A percentile compares a stretch with the other conserved stretches of the same genome.
Evolutionary conservation across 2,888 invertebrate species (phyloP).

Genomic region (Agriopis aurantiaria): DNA sequence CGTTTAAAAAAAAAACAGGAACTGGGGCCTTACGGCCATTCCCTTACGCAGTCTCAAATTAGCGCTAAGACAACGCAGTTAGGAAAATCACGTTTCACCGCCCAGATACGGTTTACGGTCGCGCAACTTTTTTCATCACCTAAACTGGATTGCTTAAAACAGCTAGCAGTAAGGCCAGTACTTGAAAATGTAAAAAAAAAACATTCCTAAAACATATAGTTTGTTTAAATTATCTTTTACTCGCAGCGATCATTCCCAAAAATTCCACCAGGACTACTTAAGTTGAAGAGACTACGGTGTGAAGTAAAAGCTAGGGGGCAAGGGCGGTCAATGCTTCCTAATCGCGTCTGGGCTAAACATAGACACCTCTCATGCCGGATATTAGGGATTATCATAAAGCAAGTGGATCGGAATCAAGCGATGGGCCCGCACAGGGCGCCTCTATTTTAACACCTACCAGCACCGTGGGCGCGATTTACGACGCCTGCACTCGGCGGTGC

Average conservation of each 20-base stretch:
- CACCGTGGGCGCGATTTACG: conserved; percentile 82
- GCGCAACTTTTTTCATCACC: too few species aligned
- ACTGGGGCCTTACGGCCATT: too few species aligned
- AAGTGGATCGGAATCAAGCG: conserved; percentile 78
- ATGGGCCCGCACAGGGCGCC: conserved; percentile 81
- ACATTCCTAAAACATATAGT: too few species aligned
- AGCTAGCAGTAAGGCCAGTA: too few species aligned
- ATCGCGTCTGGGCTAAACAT: conserved; percentile 70
- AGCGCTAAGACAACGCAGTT: too few species aligned
- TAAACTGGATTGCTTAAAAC: too few species aligned
- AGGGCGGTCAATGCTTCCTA: conserved; percentile 61
- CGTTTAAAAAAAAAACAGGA: too few species aligned
- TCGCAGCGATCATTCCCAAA: not conserved
- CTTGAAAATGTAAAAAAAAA: too few species aligned
- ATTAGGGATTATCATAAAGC: conserved; percentile 85
- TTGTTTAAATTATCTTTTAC: too few species aligned
- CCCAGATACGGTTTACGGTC: too few species aligned
- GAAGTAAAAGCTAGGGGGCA: conserved; percentile 35
- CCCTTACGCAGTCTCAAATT: too few species aligned
- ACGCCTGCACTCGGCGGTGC: conserved; percentile 58
- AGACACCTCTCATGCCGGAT: conserved; percentile 77
- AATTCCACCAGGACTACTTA: not conserved
- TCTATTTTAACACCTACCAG: conserved; percentile 84
- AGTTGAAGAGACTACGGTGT: not conserved
- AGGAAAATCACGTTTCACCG: too few species aligned